These are phyloP conservation scores for Batillaria attramentaria DNA, from an alignment of 1,140 invertebrate species.

Conservation along the genomic window DNA sequence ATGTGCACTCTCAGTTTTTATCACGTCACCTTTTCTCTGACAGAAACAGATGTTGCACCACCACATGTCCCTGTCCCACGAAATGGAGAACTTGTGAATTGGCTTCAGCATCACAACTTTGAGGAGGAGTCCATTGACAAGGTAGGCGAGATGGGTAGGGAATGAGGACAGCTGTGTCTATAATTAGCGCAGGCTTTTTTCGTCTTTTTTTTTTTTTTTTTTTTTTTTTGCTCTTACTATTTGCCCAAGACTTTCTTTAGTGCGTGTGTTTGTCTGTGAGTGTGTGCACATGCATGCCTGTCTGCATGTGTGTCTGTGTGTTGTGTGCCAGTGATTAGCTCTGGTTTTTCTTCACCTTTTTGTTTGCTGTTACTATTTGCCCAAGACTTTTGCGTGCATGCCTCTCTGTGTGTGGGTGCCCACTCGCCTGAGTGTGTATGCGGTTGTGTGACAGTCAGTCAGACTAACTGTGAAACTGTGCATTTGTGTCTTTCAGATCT, in stretches of 20 bases:
- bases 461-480: background rate
- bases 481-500: slow-evolving; percentile 74
- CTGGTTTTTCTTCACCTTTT: too few species aligned
- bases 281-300: background rate
- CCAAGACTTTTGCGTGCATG: background rate
- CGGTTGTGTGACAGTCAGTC: slow-evolving; percentile 1
- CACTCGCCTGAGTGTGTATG: background rate
- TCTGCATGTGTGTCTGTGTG: background rate
- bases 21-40: too few species aligned
- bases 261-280: background rate
- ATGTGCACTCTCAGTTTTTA: background rate
- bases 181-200: background rate
- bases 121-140: slow-evolving; percentile 65
- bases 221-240: background rate
- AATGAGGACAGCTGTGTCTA: background rate
- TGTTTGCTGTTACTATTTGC: too few species aligned
- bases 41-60: slow-evolving; percentile 20
- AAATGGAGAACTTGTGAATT: slow-evolving; percentile 64
- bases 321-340: background rate
- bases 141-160: slow-evolving; percentile 56
- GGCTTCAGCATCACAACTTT: slow-evolving; percentile 63
- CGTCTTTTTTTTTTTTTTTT: slow-evolving; percentile 9
- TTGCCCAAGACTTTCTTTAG: background rate
- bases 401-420: background rate
- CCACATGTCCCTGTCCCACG: slow-evolving; percentile 48